Conservation (phyloP, 2,888 invertebrate species). For the Branchipolynoe longqiensis region DNA sequence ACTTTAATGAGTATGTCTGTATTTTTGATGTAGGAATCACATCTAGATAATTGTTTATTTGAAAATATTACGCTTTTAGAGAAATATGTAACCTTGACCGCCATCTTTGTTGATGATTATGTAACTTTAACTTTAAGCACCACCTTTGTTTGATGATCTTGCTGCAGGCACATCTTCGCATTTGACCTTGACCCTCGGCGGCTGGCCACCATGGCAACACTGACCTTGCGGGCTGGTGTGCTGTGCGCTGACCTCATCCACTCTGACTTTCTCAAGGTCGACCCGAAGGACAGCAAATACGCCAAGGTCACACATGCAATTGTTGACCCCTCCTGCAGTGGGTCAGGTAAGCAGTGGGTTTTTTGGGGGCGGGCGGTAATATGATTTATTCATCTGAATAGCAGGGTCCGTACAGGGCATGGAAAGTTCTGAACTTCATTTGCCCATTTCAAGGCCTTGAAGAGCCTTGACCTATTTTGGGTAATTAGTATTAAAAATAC, state of each 20-base stretch:
- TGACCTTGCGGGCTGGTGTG: slow-evolving; percentile 84
- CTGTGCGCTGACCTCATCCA: slow-evolving; percentile 87
- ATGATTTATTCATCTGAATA: neutral
- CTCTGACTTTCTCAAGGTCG: slow-evolving; percentile 88
- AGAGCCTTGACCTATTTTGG: no score
- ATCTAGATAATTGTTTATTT: no score
- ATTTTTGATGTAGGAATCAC: no score
- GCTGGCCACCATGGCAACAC: slow-evolving; percentile 71
- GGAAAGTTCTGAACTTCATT: no score
- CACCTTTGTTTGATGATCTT: no score
- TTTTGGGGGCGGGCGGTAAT: neutral
- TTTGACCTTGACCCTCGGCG: slow-evolving; percentile 87
- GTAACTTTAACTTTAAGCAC: neutral
- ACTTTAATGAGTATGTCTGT: no score
- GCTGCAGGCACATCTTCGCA: slow-evolving; percentile 86
- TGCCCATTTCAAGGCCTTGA: no score
- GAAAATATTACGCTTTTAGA: no score
- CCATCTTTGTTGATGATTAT: neutral
- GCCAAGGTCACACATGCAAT: slow-evolving; percentile 90
- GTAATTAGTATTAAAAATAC: no score
- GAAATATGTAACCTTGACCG: no score
- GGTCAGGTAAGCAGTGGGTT: slow-evolving; percentile 86
- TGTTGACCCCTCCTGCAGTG: slow-evolving; percentile 98
- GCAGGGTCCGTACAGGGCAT: no score
- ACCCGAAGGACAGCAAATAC: slow-evolving; percentile 83